phyloP scores from a whole-genome alignment of 2,113 vertebrate species.

The Peucedramus taeniatus region DNA sequence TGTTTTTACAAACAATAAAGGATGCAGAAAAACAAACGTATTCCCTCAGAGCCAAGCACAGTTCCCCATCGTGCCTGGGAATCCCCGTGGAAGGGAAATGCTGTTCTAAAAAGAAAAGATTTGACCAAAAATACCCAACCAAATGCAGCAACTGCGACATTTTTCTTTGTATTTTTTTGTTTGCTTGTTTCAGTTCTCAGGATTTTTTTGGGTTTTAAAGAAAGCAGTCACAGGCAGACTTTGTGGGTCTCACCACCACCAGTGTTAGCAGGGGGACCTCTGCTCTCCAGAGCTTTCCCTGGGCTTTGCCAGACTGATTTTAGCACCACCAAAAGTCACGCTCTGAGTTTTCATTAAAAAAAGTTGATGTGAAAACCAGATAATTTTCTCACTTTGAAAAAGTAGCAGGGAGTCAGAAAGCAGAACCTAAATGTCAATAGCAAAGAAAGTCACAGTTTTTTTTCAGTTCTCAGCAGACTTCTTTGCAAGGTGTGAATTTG shows the following conservation, averaged over 20 bases:
- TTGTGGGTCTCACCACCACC: neutral
- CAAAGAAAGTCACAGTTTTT: neutral
- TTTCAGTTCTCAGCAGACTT: neutral
- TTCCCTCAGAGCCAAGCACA: neutral
- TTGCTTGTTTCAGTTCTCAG: neutral
- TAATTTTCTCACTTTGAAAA: constrained; percentile 6
- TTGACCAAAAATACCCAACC: constrained; percentile 36
- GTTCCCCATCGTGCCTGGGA: constrained; percentile 2
- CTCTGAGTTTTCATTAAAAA: neutral
- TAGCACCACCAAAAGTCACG: neutral
- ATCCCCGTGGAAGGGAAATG: constrained; percentile 27
- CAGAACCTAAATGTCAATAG: neutral
- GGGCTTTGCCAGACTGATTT: neutral
- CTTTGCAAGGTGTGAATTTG: neutral
- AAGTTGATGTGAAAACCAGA: neutral
- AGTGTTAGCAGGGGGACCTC: neutral
- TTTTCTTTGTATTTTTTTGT: neutral
- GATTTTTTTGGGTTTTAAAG: neutral
- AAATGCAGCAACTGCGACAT: neutral
- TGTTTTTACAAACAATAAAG: neutral
- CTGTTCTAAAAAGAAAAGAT: neutral
- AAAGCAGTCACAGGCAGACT: neutral
- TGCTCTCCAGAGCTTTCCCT: neutral
- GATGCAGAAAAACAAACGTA: neutral
- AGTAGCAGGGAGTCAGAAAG: neutral